Conservation (phyloP, 2,888 invertebrate species). For the Megastigmus dorsalis region DNA sequence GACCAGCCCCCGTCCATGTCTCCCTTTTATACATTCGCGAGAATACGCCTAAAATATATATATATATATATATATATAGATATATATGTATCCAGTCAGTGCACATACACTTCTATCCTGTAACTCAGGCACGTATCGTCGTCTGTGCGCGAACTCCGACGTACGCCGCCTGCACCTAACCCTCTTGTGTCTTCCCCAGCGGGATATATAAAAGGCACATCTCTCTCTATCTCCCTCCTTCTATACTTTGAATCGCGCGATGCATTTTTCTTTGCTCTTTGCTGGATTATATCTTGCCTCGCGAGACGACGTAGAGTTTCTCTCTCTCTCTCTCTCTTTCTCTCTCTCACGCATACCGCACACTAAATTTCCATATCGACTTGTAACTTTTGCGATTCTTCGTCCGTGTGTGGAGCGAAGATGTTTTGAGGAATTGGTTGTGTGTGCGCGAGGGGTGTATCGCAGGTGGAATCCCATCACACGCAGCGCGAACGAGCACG, state of each 20-base stretch:
- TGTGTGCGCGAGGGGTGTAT: background rate
- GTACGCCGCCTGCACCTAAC: no score
- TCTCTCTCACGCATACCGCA: no score
- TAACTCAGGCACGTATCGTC: constrained; percentile 42
- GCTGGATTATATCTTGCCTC: no score
- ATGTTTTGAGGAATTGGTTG: no score
- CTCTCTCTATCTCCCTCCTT: background rate
- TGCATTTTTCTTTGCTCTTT: constrained; percentile 4
- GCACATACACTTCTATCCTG: no score
- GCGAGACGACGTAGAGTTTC: background rate
- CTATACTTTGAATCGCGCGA: no score
- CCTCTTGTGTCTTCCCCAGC: constrained; percentile 14
- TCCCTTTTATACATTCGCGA: constrained; percentile 1
- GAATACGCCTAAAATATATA: no score
- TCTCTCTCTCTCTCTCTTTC: no score
- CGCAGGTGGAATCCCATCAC: constrained; percentile 6
- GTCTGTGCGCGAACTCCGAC: no score
- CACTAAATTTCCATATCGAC: constrained; percentile 43
- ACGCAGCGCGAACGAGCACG: background rate
- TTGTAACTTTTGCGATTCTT: constrained; percentile 42
- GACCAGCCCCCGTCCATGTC: background rate
- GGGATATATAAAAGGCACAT: constrained; percentile 20
- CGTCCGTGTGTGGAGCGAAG: background rate
- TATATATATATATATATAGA: no score
- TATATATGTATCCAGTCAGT: no score